Evolutionary conservation across 1,140 invertebrate genomes (phyloP).

Genomic region (Asobara japonica): DNA sequence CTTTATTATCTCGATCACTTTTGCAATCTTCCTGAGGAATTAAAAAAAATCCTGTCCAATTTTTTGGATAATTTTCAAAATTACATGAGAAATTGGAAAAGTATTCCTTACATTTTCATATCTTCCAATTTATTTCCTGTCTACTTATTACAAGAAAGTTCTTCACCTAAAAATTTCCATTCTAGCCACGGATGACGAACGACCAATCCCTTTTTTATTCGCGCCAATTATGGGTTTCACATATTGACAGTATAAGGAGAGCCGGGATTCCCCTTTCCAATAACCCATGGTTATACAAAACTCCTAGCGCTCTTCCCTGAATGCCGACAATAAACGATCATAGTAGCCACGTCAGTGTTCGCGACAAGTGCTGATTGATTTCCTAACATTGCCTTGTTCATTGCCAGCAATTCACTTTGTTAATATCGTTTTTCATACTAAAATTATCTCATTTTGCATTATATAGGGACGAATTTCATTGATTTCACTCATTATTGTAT

Average conservation of each 20-base stretch:
- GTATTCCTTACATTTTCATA: neutral
- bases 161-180: no score
- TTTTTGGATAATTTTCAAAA: neutral
- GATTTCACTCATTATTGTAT: neutral
- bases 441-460: neutral
- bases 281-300: no score
- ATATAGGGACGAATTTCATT: neutral
- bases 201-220: no score
- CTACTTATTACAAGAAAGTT: no score
- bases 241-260: no score
- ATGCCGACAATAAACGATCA: neutral
- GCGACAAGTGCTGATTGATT: neutral
- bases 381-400: neutral
- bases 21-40: no score
- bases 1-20: no score
- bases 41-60: no score
- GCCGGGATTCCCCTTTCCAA: no score
- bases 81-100: neutral
- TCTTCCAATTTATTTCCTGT: neutral
- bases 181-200: no score
- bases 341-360: neutral
- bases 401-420: neutral
- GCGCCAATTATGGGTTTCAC: no score
- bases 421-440: neutral
- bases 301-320: no score